Base-by-base conservation (phyloP, 2,113 vertebrate species). In the Crotalus helleri region DNA sequence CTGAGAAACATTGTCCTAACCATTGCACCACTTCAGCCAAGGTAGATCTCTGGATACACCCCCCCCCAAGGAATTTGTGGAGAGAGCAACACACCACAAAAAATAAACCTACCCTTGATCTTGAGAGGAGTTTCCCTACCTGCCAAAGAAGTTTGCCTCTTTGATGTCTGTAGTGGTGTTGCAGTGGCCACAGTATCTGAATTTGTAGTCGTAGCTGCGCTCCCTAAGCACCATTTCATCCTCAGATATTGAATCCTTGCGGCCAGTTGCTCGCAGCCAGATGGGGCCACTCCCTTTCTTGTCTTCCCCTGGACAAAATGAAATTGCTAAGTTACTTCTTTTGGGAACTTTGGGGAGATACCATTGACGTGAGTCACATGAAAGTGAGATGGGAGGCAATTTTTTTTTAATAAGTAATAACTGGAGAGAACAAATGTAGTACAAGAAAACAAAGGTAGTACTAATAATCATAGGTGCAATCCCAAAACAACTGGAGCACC, bases 81-180 rank as follows among this genome's bases (percentile, higher is more conserved):
- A 44, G 44, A 86, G 6, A 86, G 29, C 54, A 85, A 74, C 19
- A 23, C 93, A 58, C n/a, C 0, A 23, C 46, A 57, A 44, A 90
- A 87, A 51, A 46, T 46, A 46, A 8, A 3, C 1, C 90, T 74
- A 81, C 92, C 89, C 19, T 91, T 92, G 0, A 39, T 0, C 0
- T 44, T 6, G 54, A n/a, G 15, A 57, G 7, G 87, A 57, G 55
- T 81, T 92, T 69, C 94, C 92, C 0, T 96, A 99, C 99, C 99
- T 99, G 97, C 99, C 99, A 87, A 99, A 99, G 97, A 99, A 99
- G 97, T 99, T 99, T 87, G 99, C 99, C 97, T 99, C 99, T 93
- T 99, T 99, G 97, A 99, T 99, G 88, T 99, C 99, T 0, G 99
- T 99, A 39, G 99, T 99, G 95, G 99, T 99, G 97, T 99, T 99